Evolutionary conservation across 2,797 vertebrate genomes (phyloP), one percentile per base, ranked within the genome.

Genomic region (Emydoidea blandingii): DNA sequence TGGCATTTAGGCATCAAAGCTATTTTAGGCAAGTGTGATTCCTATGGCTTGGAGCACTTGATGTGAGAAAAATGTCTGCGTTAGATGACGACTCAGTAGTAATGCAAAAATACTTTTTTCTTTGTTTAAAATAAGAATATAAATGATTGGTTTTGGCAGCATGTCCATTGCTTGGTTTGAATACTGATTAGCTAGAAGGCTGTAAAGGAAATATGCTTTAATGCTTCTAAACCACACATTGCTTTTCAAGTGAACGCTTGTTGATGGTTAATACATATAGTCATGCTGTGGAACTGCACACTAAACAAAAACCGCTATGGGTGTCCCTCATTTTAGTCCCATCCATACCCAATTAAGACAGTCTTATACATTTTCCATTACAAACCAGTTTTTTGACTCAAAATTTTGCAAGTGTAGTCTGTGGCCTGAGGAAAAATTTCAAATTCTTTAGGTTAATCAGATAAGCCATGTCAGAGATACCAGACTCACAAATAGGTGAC

Each of bases 1-100:
- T 50, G 84, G 49, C 34, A 74, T 44, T 54, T 9, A 59, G 21
- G 86, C 81, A 93, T 90, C 85, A n/a, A 68, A 93, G 72, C 72
- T 5, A 3, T 56, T 49, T 91, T 87, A 54, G 25, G 37, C 68
- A 81, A 81, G 88, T 21, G 89, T 9, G 83, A 57, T 84, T 81
- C 88, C 85, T 88, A 15, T 1, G 8, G 10, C 76, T 57, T 44
- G 52, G 3, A 85, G 44, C 79, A 92, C 37, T 8, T 18, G 16
- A 65, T 29, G n/a, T 5, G 18, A 53, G 8, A 57, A 54, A 74
- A 68, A 10, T 10, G 49, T 49, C 41, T 49, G 6, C 54, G 27
- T 34, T 59, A 50, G 41, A 49, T 6, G 47, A n/a, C 12, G 57
- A 10, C 11, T 44, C 49, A 47, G 41, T 31, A 16, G 27, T 12